Base-by-base conservation (phyloP, 2,797 vertebrate genomes). In the Podargus strigoides region DNA sequence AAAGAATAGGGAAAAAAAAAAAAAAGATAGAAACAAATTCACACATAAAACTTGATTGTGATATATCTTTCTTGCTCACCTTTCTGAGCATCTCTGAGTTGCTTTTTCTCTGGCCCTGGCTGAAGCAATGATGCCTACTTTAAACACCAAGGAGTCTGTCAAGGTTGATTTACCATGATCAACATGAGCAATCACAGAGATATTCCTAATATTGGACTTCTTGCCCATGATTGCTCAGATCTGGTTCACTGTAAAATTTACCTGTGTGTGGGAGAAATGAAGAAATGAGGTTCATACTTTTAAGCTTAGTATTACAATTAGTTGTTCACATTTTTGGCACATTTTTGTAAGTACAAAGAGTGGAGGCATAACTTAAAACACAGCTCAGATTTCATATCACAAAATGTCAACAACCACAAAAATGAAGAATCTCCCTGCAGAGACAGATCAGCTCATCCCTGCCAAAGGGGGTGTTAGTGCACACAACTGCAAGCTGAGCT, bases 171-270 rank as follows among this genome's bases (percentile, higher is more conserved):
- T 95, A 46, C 92, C 91, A 58, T 59, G 79, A 83, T 84, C 76
- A 28, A 92, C 83, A 34, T 75, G 87, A 85, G 91, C 85, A 59
- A 94, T 74, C 59, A 93, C 86, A 28, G 85, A 95, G 73, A 78
- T 91, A 41, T 96, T 96, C 68, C 93, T 89, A 52, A 94, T 90
- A 63, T 59, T 85, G 84, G 91, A 82, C 79, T 95, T 95, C 56
- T 94, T 94, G 90, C 85, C 92, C 80, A 78, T 89, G 83, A 94
- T 67, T 20, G 68, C 58, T 49, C 6, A 4, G 86, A 93, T 94
- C 70, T 94, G 89, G 24, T 92, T 74, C 64, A 58, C 60, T 32
- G 67, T 90, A 64, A 97, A 95, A 91, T 93, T 96, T 89, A 92
- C 69, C 88, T 90, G 36, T 15, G 66, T 44, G 27, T 4, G 1